Conservation (phyloP, 2,797 vertebrate genomes). For the Trichosurus vulpecula region DNA sequence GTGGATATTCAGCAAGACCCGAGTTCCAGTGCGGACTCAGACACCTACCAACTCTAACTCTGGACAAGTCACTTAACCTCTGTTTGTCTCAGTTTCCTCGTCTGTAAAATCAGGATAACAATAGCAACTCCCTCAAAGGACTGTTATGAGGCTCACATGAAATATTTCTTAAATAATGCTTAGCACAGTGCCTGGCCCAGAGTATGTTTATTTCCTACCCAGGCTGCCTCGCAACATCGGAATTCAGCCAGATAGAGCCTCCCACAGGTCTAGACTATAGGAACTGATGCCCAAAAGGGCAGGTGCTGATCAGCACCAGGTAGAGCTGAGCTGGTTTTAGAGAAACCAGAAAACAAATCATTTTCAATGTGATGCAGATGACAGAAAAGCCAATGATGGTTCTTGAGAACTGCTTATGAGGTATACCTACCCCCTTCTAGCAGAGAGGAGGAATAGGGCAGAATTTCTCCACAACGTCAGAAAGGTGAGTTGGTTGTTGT, state of each 20-base stretch:
- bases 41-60: not conserved
- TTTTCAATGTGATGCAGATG: not conserved
- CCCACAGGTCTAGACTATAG: not conserved
- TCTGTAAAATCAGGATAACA: not conserved
- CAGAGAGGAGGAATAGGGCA: not conserved
- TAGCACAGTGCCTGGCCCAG: not conserved
- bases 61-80: not conserved
- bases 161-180: not conserved
- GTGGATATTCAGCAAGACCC: not conserved
- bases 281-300: not conserved
- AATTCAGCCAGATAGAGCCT: not conserved
- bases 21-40: not conserved
- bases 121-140: not conserved
- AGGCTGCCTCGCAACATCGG: not conserved
- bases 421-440: not conserved
- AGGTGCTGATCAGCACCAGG: not conserved
- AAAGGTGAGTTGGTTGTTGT: not conserved
- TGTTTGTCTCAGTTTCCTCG: not conserved
- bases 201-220: not conserved
- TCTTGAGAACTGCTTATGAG: not conserved
- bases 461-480: not conserved
- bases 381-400: not conserved
- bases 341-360: not conserved
- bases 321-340: not conserved
- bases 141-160: not conserved